phyloP scores from a whole-genome alignment of 2,888 invertebrate genomes.

The Bimastos eiseni region DNA sequence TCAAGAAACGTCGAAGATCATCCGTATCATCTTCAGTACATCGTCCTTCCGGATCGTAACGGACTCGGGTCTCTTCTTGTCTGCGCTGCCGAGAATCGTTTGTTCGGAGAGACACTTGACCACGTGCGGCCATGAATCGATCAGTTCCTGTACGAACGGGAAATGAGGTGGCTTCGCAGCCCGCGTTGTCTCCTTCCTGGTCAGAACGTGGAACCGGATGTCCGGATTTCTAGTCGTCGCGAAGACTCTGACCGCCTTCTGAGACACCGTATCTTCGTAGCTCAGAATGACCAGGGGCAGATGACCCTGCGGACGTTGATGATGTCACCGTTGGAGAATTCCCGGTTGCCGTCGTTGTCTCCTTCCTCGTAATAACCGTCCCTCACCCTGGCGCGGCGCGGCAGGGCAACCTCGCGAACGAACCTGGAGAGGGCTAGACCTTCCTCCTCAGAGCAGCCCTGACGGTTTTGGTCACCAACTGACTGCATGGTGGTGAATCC shows the following conservation, averaged over 20 bases:
- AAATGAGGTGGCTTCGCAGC: not conserved
- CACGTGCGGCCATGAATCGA: conserved; percentile 18
- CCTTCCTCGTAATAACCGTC: conserved; percentile 24
- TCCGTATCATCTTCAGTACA: conserved; percentile 13
- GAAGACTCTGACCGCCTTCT: not conserved
- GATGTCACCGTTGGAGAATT: conserved; percentile 28
- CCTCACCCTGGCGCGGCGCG: conserved; percentile 24
- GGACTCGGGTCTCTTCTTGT: not conserved
- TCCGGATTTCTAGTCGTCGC: not conserved
- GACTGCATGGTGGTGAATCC: no score
- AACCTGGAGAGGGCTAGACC: not conserved
- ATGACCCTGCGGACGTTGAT: conserved; percentile 23
- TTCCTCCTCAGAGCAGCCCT: not conserved
- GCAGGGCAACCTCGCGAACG: conserved; percentile 4
- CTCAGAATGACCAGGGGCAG: conserved; percentile 22
- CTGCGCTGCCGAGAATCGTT: not conserved
- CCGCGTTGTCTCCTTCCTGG: not conserved
- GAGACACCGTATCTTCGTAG: not conserved
- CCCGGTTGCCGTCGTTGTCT: conserved; percentile 2
- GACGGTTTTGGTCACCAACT: not conserved
- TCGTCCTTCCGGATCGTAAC: not conserved
- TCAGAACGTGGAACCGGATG: not conserved
- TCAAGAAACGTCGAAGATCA: conserved; percentile 20
- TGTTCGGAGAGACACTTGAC: not conserved
- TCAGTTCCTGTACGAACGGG: not conserved